These are phyloP conservation scores for Cuniculus paca DNA, from an alignment of 2,797 vertebrate genomes.

Conservation along the genomic window DNA sequence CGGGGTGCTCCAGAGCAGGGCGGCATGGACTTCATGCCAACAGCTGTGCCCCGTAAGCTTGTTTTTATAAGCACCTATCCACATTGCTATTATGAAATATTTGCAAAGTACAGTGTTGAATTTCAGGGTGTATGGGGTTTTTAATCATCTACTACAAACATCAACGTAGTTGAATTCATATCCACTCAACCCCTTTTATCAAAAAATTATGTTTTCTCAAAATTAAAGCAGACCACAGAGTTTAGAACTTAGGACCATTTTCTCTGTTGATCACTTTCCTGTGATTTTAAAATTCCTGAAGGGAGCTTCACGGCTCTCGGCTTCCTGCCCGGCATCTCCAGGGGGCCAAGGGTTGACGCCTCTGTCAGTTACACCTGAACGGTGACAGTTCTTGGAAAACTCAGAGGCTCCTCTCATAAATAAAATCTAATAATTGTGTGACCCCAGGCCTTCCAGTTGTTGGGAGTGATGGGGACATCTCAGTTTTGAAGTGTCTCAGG, in stretches of 20 bases:
- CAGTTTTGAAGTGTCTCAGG: slow-evolving; percentile 76
- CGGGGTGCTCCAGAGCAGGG: rapidly evolving
- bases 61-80: rapidly evolving
- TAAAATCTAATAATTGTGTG: slow-evolving; percentile 80
- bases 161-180: rapidly evolving
- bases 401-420: slow-evolving; percentile 81
- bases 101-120: background rate
- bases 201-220: background rate
- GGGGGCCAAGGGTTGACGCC: slow-evolving; percentile 74
- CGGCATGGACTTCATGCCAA: rapidly evolving
- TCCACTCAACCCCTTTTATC: background rate
- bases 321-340: slow-evolving; percentile 68
- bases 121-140: background rate
- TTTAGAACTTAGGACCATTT: background rate
- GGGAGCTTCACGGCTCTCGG: slow-evolving; percentile 61
- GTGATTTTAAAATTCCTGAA: slow-evolving; percentile 58
- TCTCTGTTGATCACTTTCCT: background rate
- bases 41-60: rapidly evolving
- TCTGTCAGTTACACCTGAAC: slow-evolving; percentile 72
- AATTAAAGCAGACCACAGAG: background rate
- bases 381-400: slow-evolving; percentile 82
- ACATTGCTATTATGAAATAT: background rate
- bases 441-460: slow-evolving; percentile 79
- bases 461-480: slow-evolving; percentile 75
- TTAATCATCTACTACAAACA: background rate